These are phyloP conservation scores for Sinopyrophorus schimmeli DNA, from an alignment of 2,888 invertebrate genomes.

Conservation along the genomic window DNA sequence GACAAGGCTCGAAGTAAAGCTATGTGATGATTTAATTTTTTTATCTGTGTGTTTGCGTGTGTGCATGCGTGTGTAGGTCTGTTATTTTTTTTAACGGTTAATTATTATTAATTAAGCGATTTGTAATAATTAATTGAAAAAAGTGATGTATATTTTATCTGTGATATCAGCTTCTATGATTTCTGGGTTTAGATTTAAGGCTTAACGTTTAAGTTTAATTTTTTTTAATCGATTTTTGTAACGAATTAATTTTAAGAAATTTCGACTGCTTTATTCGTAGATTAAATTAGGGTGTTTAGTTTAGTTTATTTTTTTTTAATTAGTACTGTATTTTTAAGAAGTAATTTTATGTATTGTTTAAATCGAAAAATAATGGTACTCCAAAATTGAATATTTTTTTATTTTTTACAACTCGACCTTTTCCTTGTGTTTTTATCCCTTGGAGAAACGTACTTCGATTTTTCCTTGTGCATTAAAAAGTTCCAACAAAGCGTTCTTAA, in stretches of 20 bases:
- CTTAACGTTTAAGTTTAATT: conserved; percentile 12
- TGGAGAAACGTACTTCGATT: too few species aligned
- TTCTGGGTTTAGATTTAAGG: conserved; percentile 37
- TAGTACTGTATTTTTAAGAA: background rate
- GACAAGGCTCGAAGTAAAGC: conserved; percentile 48
- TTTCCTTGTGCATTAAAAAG: too few species aligned
- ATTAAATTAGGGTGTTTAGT: background rate
- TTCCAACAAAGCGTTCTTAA: too few species aligned
- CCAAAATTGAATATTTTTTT: too few species aligned
- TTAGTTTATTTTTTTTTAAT: background rate
- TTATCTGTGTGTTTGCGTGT: conserved; percentile 17
- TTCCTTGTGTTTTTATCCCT: too few species aligned
- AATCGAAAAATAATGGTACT: too few species aligned
- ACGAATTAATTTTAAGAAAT: background rate
- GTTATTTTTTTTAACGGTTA: too few species aligned
- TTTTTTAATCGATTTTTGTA: conserved; percentile 9
- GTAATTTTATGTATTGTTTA: too few species aligned
- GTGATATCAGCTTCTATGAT: conserved; percentile 54
- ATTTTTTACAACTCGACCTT: too few species aligned
- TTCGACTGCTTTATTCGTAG: background rate
- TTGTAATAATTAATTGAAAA: too few species aligned
- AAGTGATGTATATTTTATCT: conserved; percentile 40
- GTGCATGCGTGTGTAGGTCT: too few species aligned
- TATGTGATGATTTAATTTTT: conserved; percentile 47
- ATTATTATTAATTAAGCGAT: too few species aligned